A percentile compares a stretch with the other conserved stretches of the same genome.
Conservation (phyloP, 2,888 invertebrate genomes). For the Tolmerus cingulatus region DNA sequence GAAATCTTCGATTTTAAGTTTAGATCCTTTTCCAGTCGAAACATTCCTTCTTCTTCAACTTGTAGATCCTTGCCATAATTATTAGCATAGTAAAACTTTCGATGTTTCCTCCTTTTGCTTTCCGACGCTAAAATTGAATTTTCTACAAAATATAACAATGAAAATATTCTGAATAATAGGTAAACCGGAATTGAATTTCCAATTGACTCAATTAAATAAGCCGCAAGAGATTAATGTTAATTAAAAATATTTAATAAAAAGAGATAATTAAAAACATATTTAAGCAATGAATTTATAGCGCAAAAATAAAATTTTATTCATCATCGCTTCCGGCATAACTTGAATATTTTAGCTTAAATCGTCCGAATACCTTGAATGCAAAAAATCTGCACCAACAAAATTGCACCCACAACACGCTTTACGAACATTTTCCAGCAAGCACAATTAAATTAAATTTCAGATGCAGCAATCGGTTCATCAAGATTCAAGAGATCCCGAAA, state of each 20-base stretch:
- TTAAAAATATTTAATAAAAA: neutral
- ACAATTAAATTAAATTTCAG: neutral
- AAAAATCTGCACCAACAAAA: neutral
- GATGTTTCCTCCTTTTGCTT: conserved; percentile 26
- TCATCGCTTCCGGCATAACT: neutral
- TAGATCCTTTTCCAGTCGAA: conserved; percentile 44
- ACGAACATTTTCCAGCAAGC: neutral
- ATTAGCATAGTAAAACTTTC: conserved; percentile 11
- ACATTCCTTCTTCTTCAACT: conserved; percentile 53
- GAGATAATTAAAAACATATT: neutral
- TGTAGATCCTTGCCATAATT: conserved; percentile 45
- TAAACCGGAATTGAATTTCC: neutral
- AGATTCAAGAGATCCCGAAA: neutral
- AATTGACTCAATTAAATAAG: neutral
- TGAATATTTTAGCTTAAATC: neutral
- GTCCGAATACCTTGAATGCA: neutral
- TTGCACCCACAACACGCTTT: neutral
- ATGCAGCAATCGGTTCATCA: neutral
- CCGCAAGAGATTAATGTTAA: neutral
- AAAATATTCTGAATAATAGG: neutral
- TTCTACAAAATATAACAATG: neutral
- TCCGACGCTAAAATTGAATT: neutral
- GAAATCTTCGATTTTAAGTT: neutral
- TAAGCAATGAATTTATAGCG: neutral
- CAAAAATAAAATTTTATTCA: neutral